Evolutionary conservation across 2,113 vertebrate genomes (phyloP).

Genomic region (Corynorhinus townsendii): DNA sequence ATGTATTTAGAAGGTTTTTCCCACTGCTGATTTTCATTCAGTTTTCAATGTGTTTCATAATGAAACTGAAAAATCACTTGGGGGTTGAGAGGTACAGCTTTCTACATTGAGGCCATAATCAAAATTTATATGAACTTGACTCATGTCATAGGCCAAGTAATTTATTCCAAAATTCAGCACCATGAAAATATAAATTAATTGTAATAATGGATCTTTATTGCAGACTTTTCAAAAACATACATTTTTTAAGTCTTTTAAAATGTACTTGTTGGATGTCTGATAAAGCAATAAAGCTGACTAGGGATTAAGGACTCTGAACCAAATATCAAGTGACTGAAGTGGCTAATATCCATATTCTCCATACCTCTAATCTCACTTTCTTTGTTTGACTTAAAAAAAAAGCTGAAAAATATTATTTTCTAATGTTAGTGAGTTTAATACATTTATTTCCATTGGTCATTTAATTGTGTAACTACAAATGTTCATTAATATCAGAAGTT

Average conservation of each 20-base stretch:
- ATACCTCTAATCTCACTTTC: background rate
- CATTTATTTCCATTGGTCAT: background rate
- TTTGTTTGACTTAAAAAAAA: constrained; percentile 8
- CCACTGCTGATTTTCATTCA: background rate
- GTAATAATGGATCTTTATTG: constrained; percentile 32
- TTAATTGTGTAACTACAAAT: background rate
- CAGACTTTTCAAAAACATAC: background rate
- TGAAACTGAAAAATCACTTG: constrained; percentile 4
- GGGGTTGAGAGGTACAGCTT: background rate
- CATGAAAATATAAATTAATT: constrained; percentile 42
- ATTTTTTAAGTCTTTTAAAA: constrained; percentile 10
- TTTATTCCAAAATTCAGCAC: constrained; percentile 28
- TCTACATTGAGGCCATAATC: background rate
- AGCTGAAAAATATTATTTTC: background rate
- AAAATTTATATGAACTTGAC: constrained; percentile 18
- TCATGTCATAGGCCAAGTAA: background rate
- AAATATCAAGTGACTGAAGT: background rate
- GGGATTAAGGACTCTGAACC: background rate
- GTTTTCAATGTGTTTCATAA: background rate
- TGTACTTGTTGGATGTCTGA: background rate
- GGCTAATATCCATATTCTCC: constrained; percentile 8
- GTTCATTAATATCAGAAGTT: background rate
- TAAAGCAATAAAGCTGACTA: background rate
- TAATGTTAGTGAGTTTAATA: background rate
- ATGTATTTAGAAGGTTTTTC: background rate